Conservation (phyloP, 2,888 invertebrate species). For the Heliconius ethilla region DNA sequence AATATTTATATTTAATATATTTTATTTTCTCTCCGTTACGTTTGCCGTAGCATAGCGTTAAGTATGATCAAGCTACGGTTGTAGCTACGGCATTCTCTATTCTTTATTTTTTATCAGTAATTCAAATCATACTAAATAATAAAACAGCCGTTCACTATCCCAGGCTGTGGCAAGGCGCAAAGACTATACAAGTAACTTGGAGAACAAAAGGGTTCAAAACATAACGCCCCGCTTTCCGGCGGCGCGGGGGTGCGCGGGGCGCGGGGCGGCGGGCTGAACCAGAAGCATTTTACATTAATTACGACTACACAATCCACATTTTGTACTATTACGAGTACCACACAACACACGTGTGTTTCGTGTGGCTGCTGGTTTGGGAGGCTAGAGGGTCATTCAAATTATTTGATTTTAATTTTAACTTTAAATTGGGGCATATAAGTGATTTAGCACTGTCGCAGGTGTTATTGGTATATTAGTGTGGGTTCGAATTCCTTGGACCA, state of each 20-base stretch:
- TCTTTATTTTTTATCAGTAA: too few relatives aligned
- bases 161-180: conserved; percentile 29
- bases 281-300: conserved; percentile 69
- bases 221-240: conserved; percentile 54
- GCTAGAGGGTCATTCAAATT: neutral
- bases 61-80: too few relatives aligned
- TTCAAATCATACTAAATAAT: neutral
- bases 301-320: conserved; percentile 68
- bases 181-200: conserved; percentile 37
- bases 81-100: too few relatives aligned
- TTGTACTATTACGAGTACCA: conserved; percentile 58
- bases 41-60: too few relatives aligned
- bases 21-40: too few relatives aligned
- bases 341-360: conserved; percentile 24
- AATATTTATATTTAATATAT: too few relatives aligned
- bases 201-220: conserved; percentile 46
- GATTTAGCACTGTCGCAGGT: too few relatives aligned
- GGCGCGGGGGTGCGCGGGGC: conserved; percentile 1
- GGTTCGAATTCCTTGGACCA: too few relatives aligned
- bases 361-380: too few relatives aligned
- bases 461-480: too few relatives aligned
- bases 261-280: conserved; percentile 51
- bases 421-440: neutral
- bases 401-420: neutral
- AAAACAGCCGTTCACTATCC: neutral